A percentile compares a stretch with the other conserved stretches of the same genome.
Evolutionary conservation across 2,888 invertebrate genomes (phyloP).

Genomic region (Ormia ochracea): DNA sequence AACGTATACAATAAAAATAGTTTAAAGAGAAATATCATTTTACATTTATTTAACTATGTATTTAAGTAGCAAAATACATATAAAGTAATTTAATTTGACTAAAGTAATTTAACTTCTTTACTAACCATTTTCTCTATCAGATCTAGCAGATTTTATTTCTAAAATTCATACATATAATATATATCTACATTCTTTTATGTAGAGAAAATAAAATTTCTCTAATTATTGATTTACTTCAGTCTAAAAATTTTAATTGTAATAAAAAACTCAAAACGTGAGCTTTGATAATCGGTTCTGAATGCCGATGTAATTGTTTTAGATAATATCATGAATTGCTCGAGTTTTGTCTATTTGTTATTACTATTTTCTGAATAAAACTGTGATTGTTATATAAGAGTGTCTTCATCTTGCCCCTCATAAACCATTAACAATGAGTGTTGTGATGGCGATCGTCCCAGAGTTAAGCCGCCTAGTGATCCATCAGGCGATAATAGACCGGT

Average conservation of each 20-base stretch:
- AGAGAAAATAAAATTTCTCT: background rate
- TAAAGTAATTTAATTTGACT: conserved; percentile 44
- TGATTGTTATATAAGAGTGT: conserved; percentile 85
- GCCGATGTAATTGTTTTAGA: background rate
- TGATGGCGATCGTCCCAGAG: conserved; percentile 83
- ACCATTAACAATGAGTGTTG: conserved; percentile 87
- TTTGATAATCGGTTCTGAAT: background rate
- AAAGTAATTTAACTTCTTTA: too few relatives aligned
- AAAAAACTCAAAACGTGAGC: background rate
- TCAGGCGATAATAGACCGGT: conserved; percentile 77
- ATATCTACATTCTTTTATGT: background rate
- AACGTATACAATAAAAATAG: conserved; percentile 21
- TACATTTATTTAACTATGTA: conserved; percentile 34
- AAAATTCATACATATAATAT: background rate
- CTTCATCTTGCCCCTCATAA: conserved; percentile 90
- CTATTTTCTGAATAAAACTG: conserved; percentile 61
- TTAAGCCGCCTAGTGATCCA: conserved; percentile 81
- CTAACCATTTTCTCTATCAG: background rate
- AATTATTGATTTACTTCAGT: background rate
- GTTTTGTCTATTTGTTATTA: background rate
- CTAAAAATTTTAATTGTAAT: too few relatives aligned
- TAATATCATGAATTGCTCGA: background rate
- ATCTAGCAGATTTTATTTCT: background rate
- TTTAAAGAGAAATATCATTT: conserved; percentile 24
- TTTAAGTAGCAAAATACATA: conserved; percentile 36